Conservation (phyloP, 2,797 vertebrate species). For the Melanotaenia nigrans region DNA sequence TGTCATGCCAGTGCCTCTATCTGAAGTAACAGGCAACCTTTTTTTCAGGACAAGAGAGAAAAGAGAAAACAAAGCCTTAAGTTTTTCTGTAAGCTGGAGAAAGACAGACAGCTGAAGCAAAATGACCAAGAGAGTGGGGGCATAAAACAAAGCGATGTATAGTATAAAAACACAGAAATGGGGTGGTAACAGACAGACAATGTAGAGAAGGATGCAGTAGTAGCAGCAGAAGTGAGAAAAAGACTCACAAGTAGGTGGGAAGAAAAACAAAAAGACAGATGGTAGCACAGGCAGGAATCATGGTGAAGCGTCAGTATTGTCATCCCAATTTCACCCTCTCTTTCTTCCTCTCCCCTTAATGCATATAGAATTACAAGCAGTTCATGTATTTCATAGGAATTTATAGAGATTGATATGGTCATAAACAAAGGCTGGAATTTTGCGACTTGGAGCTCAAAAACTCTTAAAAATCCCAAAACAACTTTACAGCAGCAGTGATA, state of each 20-base stretch:
- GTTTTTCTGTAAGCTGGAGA: neutral
- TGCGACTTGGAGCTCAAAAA: conserved; percentile 33
- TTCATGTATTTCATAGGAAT: conserved; percentile 3
- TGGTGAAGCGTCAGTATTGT: neutral
- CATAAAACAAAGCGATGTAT: conserved; percentile 15
- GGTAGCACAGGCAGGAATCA: neutral
- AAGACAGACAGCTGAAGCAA: conserved; percentile 7
- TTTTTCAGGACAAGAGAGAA: conserved; percentile 31
- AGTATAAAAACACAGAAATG: conserved; percentile 7
- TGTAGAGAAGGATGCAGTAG: neutral
- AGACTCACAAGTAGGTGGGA: conserved; percentile 1
- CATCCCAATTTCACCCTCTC: neutral
- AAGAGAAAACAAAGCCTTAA: conserved; percentile 7
- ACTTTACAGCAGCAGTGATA: conserved; percentile 44
- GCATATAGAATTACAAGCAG: conserved; percentile 10
- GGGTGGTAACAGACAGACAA: neutral
- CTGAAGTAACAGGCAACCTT: conserved; percentile 64
- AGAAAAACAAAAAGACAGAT: conserved; percentile 16
- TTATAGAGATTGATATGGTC: conserved; percentile 31
- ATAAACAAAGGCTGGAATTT: conserved; percentile 30
- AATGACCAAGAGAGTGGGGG: conserved; percentile 2
- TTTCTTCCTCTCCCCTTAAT: neutral
- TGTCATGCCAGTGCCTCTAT: conserved; percentile 46
- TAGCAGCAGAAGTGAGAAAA: conserved; percentile 12
- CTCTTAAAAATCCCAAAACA: conserved; percentile 51